Evolutionary conservation across 1,140 invertebrate genomes (phyloP), one percentile per base, ranked within the genome.

Genomic region (Drosophila ananassae): DNA sequence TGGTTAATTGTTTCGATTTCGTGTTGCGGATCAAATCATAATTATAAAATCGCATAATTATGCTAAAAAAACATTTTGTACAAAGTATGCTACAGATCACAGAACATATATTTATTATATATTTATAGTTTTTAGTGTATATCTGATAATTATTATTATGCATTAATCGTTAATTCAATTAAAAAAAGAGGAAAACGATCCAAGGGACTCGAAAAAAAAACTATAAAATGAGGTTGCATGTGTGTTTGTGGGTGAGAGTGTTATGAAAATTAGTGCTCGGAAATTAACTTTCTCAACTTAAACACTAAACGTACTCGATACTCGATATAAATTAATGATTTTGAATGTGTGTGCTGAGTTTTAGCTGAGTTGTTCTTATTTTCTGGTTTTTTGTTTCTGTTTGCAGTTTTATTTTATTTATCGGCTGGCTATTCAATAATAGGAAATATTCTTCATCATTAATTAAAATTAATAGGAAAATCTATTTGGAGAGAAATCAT

Each of bases 61-160:
- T 82, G 89, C 82, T 90, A 89, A 82, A 77, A 77, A 87, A 89
- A 89, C 85, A 90, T 81, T 90, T 90, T 90, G 85, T 90, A 90
- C 85, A 90, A 90, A 90, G 87, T 90, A 90, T 90, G 80, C 85
- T 90, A 90, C 85, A 90, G 85, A 90, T 90, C 85, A 90, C 85
- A 90, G 85, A 90, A 90, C 85, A 90, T 90, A 90, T 90, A 81
- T 84, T 53, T 75, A 71, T 77, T 77, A 62, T 80, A 75, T 76
- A 73, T 63, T 74, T 82, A 89, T 89, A 81, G 74, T 46, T 69
- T 64, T 78, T 78, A 76, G 79, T 80, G 61, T 79, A 51, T 73
- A 73, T 79, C 57, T 66, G 62, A 56, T 78, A 72, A 72, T 72
- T 60, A 47, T 73, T 52, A 78, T 77, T 69, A 82, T 79, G 50